A percentile compares a stretch with the other conserved stretches of the same genome.
Conservation (phyloP, 2,888 invertebrate genomes). For the Erannis defoliaria region DNA sequence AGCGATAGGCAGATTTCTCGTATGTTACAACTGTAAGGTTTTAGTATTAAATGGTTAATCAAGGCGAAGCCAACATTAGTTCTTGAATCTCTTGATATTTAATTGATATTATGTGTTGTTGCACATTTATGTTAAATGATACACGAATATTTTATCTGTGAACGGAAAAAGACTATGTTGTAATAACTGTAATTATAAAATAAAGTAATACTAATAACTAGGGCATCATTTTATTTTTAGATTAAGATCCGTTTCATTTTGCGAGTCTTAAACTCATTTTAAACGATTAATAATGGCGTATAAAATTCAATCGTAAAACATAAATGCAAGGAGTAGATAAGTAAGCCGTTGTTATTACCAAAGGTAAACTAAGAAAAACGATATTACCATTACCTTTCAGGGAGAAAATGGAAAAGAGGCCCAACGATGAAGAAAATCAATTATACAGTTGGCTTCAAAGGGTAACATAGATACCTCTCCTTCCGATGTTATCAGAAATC, state of each 20-base stretch:
- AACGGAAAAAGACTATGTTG: slow-evolving; percentile 68
- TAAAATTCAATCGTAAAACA: slow-evolving; percentile 2
- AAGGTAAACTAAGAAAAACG: slow-evolving; percentile 43
- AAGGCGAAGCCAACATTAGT: slow-evolving; percentile 63
- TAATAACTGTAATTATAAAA: slow-evolving; percentile 69
- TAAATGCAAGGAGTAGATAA: slow-evolving; percentile 29
- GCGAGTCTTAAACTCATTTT: not conserved
- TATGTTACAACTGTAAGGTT: slow-evolving; percentile 58
- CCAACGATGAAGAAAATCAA: slow-evolving; percentile 71
- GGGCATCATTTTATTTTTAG: not conserved
- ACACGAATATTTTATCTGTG: slow-evolving; percentile 67
- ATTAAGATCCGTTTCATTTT: not conserved
- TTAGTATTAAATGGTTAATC: slow-evolving; percentile 38
- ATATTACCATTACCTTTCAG: slow-evolving; percentile 58
- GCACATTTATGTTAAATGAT: slow-evolving; percentile 67
- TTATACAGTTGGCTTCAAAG: slow-evolving; percentile 67
- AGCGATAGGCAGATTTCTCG: slow-evolving; percentile 60
- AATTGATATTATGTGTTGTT: slow-evolving; percentile 61
- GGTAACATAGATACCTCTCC: slow-evolving; percentile 59
- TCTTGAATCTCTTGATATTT: slow-evolving; percentile 41
- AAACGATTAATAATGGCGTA: not conserved
- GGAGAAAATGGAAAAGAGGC: slow-evolving; percentile 64
- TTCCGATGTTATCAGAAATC: slow-evolving; percentile 60
- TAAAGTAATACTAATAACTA: slow-evolving; percentile 49
- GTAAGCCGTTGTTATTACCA: not conserved